Conservation (phyloP, 2,797 vertebrate species). For the Sarcoramphus papa region DNA sequence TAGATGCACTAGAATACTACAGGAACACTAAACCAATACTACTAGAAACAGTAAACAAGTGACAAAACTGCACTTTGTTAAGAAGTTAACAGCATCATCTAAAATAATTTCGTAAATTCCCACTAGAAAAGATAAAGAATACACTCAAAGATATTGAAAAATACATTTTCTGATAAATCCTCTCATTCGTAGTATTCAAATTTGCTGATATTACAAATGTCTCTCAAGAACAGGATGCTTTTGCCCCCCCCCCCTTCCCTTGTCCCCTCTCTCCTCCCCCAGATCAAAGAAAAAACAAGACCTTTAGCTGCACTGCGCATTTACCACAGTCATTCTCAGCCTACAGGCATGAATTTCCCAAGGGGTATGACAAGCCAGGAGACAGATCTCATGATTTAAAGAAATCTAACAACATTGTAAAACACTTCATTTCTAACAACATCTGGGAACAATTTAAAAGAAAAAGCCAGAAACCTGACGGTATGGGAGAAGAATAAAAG, state of each 20-base stretch:
- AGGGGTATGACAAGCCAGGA: neutral
- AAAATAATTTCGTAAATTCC: neutral
- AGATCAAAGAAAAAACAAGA: neutral
- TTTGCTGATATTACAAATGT: neutral
- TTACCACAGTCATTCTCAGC: conserved; percentile 13
- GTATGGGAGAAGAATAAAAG: neutral
- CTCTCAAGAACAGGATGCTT: neutral
- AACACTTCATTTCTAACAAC: conserved; percentile 21
- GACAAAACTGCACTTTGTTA: neutral
- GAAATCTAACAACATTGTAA: neutral
- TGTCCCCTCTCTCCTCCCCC: neutral
- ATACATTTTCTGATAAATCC: neutral
- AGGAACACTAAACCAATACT: neutral
- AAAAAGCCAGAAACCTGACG: neutral
- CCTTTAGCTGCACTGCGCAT: neutral
- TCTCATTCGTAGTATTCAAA: neutral
- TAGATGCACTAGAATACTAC: neutral
- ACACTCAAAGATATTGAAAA: neutral
- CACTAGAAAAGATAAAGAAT: neutral
- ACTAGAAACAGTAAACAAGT: neutral
- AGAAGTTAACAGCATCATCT: neutral
- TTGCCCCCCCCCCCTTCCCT: neutral
- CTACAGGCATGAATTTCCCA: conserved; percentile 5
- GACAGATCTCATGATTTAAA: neutral
- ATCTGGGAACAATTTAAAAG: conserved; percentile 17